Conservation (phyloP, 37 sponge, comb jelly and placozoan species). For the Spongilla lacustris region DNA sequence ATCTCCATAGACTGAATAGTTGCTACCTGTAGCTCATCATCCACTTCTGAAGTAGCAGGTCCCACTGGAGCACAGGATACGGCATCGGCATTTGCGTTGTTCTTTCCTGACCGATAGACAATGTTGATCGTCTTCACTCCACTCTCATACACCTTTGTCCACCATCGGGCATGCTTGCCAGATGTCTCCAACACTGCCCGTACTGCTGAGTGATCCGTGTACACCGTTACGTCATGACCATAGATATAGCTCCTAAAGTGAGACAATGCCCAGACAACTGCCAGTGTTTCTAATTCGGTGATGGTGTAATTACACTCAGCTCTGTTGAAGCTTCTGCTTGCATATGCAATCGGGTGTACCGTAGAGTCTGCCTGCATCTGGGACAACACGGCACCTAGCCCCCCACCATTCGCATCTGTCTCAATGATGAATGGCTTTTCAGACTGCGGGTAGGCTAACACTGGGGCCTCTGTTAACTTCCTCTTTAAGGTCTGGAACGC, state of each 20-base stretch:
- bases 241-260: slow-evolving; percentile 44
- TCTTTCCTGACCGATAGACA: slow-evolving; percentile 48
- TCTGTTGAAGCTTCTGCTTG: slow-evolving; percentile 21
- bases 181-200: slow-evolving; percentile 40
- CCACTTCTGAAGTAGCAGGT: slow-evolving; percentile 11
- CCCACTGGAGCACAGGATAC: slow-evolving; percentile 13
- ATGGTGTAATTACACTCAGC: slow-evolving; percentile 45
- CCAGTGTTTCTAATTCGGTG: slow-evolving; percentile 57
- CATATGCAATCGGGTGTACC: slow-evolving; percentile 27
- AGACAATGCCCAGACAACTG: slow-evolving; percentile 57
- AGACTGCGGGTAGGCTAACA: slow-evolving; percentile 13
- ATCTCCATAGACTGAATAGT: background rate
- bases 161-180: slow-evolving; percentile 56
- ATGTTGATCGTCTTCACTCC: slow-evolving; percentile 31
- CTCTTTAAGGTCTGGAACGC: slow-evolving; percentile 7
- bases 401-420: slow-evolving; percentile 14
- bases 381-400: slow-evolving; percentile 39
- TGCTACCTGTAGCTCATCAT: slow-evolving; percentile 29
- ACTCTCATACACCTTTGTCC: slow-evolving; percentile 46
- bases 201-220: slow-evolving; percentile 59
- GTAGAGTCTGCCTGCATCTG: slow-evolving; percentile 14
- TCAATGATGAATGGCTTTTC: background rate
- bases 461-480: background rate
- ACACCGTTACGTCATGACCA: slow-evolving; percentile 28
- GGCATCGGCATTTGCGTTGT: slow-evolving; percentile 51